Evolutionary conservation across 2,888 invertebrate species (phyloP), one percentile per base, ranked within the genome.

Genomic region (Yponomeuta sedellus): DNA sequence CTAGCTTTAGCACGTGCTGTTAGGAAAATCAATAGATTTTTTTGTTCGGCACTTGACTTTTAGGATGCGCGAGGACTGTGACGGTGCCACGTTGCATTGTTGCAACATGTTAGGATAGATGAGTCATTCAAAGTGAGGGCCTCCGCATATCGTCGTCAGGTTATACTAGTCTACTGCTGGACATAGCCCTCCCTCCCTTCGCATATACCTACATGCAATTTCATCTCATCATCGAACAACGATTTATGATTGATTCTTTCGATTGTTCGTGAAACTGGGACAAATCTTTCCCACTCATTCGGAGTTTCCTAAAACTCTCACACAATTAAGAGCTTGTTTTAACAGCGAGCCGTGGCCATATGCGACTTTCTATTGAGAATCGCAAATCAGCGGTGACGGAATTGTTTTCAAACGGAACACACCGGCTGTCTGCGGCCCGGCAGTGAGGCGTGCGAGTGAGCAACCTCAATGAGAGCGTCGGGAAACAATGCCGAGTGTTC

Each of bases 401-500:
- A 64, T 73, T 71, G 74, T 73, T 74, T 71, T 68, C 70, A 66
- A 72, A 66, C 73, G 74, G 28, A 65, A 71, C 72, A 71, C 72
- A 74, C 71, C 70, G 72, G 70, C 68, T 73, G 72, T 73, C 71
- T 69, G 22, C 59, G 19, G 65, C 39, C 71, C 67, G 67, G 67
- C 66, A 71, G 71, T 68, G 68, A 70, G 66, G 69, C 71, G 70
- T 68, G 75, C 77, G 82, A 74, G 72, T 81, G 81, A 79, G 77
- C 81, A 81, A 75, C 70, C 74, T 78, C 73, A 82, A 83, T 79
- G 80, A 73, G 73, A 65, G 68, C 75, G 71, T 71, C 71, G 71
- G 78, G 76, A 82, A 82, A 88, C 86, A 88, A 88, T 78, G 74
- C 69, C 68, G 68, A 69, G 82, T 86, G 82, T 86, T 86, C 85